These are phyloP conservation scores for Triops longicaudatus DNA, from an alignment of 1,140 invertebrate genomes.

Conservation along the genomic window DNA sequence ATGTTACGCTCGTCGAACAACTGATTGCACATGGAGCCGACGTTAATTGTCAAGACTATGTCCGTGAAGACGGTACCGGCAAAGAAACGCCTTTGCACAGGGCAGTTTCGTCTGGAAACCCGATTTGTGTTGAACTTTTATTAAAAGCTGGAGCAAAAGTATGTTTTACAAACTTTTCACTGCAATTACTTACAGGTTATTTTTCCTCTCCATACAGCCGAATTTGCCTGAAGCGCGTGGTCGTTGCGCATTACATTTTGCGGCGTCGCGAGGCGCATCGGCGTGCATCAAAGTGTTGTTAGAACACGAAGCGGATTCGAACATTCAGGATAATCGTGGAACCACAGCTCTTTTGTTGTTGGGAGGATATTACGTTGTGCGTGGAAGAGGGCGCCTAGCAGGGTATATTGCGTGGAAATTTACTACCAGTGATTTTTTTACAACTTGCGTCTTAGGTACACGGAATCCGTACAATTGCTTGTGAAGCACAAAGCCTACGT, in stretches of 20 bases:
- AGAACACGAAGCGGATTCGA: conserved; percentile 25
- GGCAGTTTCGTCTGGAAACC: conserved; percentile 17
- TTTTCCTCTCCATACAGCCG: conserved; percentile 23
- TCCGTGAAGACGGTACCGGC: conserved; percentile 17
- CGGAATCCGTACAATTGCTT: conserved; percentile 31
- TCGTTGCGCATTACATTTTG: conserved; percentile 27
- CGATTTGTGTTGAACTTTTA: background rate
- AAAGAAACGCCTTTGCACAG: conserved; percentile 25
- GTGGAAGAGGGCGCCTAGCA: background rate
- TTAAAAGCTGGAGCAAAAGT: conserved; percentile 24
- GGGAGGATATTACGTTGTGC: conserved; percentile 22
- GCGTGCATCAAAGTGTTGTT: conserved; percentile 24
- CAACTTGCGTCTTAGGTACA: conserved; percentile 28
- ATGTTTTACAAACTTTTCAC: background rate
- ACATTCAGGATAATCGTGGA: conserved; percentile 18
- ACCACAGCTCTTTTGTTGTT: conserved; percentile 26
- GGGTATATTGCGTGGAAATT: conserved; percentile 8
- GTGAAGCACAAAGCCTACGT: conserved; percentile 33
- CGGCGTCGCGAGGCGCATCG: conserved; percentile 18
- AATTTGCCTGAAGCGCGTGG: conserved; percentile 21
- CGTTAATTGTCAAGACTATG: background rate
- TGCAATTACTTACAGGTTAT: background rate
- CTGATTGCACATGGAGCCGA: conserved; percentile 6
- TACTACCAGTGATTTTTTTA: background rate
- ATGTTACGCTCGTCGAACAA: conserved; percentile 3